Percentiles rank a stretch among this genome's conserved stretches.
Conservation (phyloP, 2,113 vertebrate genomes). For the Sapajus apella region DNA sequence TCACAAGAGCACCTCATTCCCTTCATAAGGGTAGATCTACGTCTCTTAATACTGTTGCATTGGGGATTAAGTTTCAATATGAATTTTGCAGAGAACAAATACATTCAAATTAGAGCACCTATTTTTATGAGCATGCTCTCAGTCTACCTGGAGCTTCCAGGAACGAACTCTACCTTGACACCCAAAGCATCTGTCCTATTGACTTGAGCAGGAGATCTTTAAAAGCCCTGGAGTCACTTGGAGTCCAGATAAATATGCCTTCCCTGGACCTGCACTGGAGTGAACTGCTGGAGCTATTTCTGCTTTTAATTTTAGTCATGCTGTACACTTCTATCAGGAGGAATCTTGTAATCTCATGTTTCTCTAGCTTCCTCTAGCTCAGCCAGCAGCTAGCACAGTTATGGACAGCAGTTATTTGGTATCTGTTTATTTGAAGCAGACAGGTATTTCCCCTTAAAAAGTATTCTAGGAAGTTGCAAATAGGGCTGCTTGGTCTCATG, state of each 20-base stretch:
- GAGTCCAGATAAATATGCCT: neutral
- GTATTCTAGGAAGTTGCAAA: neutral
- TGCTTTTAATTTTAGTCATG: neutral
- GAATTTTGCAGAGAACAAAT: neutral
- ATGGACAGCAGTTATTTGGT: too few species aligned
- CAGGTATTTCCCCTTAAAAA: neutral
- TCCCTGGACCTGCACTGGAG: neutral
- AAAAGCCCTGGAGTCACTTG: neutral
- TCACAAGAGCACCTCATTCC: neutral
- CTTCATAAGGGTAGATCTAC: neutral
- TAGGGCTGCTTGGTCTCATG: neutral
- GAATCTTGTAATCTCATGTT: neutral
- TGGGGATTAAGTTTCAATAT: neutral
- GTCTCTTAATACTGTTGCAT: neutral
- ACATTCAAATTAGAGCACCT: neutral
- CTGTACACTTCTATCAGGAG: neutral
- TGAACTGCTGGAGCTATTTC: neutral
- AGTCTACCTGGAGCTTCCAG: neutral
- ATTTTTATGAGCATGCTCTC: neutral
- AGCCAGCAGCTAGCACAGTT: neutral
- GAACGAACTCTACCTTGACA: neutral
- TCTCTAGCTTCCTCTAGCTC: neutral
- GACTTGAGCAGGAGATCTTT: neutral
- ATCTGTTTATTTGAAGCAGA: neutral
- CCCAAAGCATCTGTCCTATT: neutral